Base-by-base conservation (phyloP, 2,888 invertebrate genomes). In the Drosophila gaucha region DNA sequence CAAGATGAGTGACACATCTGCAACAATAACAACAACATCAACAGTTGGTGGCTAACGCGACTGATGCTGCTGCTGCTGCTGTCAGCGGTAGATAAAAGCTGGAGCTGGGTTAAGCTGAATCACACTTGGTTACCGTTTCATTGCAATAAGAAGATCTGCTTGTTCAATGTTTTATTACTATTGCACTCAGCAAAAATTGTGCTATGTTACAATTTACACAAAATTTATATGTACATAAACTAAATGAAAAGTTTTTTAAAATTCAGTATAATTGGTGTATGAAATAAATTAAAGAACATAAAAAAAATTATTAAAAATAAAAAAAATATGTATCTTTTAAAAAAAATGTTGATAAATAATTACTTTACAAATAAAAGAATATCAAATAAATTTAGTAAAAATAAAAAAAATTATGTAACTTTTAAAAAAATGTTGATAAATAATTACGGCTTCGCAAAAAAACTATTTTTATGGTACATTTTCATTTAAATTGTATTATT, bases 1-100 rank as follows among this genome's bases (percentile, higher is more conserved):
- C 57, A 49, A 39, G 43, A 26, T 31, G 46, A 49, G 10, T 72
- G 75, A 69, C 70, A 69, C 75, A 69, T 69, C 65, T 69, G 30
- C 41, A 68, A 50, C 44, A 72, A 31, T n/a, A 57, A 9, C 38
- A 64, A 24, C 30, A 43, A 22, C 31, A 39, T 12, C 12, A 59
- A 44, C 6, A 44, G 41, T 43, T 51, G 8, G 12, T 67, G 39
- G 52, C 36, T 47, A 49, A 62, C 14, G 16, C 20, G 46, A 35
- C 30, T 49, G 31, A 26, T 47, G 63, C 24, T 51, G n/a, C n/a
- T 16, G 35, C 35, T 35, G 16, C 30, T 49, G 63, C 26, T 52
- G 39, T 33, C 49, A 63, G 47, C 14, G n/a, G n/a, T 8, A 58
- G 44, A 43, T 35, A 39, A 36, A 56, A 33, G 31, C 12, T 47